Evolutionary conservation across 2,888 invertebrate species (phyloP), one percentile per base, ranked within the genome.

Genomic region (Scaptomyza cyrtandrae): DNA sequence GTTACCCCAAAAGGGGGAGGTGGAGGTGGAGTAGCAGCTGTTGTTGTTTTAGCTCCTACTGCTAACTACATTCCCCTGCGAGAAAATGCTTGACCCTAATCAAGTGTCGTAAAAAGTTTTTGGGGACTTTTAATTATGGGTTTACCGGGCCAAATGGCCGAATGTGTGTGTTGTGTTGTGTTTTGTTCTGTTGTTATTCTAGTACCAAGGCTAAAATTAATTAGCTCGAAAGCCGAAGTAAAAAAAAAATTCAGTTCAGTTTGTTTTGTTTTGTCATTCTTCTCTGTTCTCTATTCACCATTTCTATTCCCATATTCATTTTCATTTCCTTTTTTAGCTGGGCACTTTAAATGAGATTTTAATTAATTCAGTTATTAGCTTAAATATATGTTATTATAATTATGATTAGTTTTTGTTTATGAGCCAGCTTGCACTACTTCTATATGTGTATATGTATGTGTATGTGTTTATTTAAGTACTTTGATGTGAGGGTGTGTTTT

Each of bases 351-450:
- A 88, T 88, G 86, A 78, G 88, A 86, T 83, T 85, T 85, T 88
- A 85, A 85, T 85, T 85, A 88, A 85, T 85, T 85, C 85, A 85
- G 85, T 85, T 85, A 85, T 85, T 88, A 85, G 86, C 78, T 71
- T 73, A 87, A 81, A 87, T 85, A 81, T 83, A 85, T 83, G 88
- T 71, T 82, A 78, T 78, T 78, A 76, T 77, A 78, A 78, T 75
- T 77, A 67, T 78, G 59, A 66, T 74, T 67, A 58, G 37, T 44
- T 66, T 67, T 55, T 48, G 33, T 61, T 67, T 58, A 33, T 2
- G 35, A 52, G 19, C 19, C 33, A 52, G 63, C 63, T 39, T 60
- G 54, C 53, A 64, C 60, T 33, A 45, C 41, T 48, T 35, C 35
- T 13, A 39, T 24, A 24, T 24, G 5, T n/a, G 1, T n/a, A 37